Percentiles rank a stretch among this genome's conserved stretches.
These are phyloP conservation scores for Drosophila crucigera DNA, from an alignment of 2,888 invertebrate genomes.

Conservation along the genomic window DNA sequence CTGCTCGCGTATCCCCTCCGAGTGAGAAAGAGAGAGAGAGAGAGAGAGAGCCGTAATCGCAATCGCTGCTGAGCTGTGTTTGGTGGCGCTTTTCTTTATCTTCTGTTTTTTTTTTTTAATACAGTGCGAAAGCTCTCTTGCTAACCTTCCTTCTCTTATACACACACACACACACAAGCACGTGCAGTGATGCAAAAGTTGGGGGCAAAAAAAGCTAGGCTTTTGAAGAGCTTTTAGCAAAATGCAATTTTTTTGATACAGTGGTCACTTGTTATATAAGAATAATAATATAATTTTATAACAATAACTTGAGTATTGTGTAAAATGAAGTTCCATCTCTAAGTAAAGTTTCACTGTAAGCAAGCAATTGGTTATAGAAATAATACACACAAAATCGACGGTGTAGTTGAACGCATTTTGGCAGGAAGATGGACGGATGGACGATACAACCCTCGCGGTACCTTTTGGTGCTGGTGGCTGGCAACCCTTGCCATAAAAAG, in stretches of 20 bases:
- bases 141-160: slow-evolving; percentile 14
- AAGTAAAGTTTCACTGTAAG: neutral
- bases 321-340: neutral
- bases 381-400: neutral
- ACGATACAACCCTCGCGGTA: slow-evolving; percentile 53
- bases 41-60: neutral
- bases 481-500: slow-evolving; percentile 76
- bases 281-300: neutral
- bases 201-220: neutral
- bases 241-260: slow-evolving; percentile 2
- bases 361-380: neutral
- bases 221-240: slow-evolving; percentile 3
- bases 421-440: slow-evolving; percentile 23
- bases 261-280: neutral
- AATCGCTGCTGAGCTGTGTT: slow-evolving; percentile 26
- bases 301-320: neutral
- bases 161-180: neutral
- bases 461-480: slow-evolving; percentile 61
- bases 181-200: slow-evolving; percentile 10
- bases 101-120: slow-evolving; percentile 14
- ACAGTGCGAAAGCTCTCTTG: slow-evolving; percentile 27
- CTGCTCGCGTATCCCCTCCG: slow-evolving; percentile 24
- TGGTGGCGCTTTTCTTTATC: slow-evolving; percentile 19
- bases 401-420: slow-evolving; percentile 40
- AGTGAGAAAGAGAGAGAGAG: neutral